A percentile compares a stretch with the other conserved stretches of the same genome.
These are phyloP conservation scores for Cantharis rustica DNA, from an alignment of 2,888 invertebrate genomes.

Conservation along the genomic window DNA sequence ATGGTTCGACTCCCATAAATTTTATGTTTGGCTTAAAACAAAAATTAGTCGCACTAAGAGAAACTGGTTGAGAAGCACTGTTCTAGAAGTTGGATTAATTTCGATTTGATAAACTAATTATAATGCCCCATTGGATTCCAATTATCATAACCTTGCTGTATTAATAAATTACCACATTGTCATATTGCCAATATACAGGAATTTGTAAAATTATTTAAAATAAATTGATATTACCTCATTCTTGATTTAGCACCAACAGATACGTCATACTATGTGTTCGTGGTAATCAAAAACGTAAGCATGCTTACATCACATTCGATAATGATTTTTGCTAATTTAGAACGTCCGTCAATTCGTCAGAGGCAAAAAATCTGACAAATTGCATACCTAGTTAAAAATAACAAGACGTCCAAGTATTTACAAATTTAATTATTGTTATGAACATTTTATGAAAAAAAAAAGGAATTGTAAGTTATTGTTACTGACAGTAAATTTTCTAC, in stretches of 20 bases:
- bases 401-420: not conserved
- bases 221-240: not conserved
- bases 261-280: not conserved
- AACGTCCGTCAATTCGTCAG: not conserved
- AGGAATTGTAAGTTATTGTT: too few species aligned
- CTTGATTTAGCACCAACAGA: not conserved
- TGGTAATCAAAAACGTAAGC: not conserved
- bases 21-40: too few species aligned
- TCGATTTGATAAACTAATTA: too few species aligned
- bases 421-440: too few species aligned
- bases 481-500: not conserved
- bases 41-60: too few species aligned
- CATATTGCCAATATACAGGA: not conserved
- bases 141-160: not conserved
- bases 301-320: not conserved
- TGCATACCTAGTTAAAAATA: not conserved
- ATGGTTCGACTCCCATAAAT: too few species aligned
- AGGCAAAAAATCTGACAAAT: not conserved
- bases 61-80: too few species aligned
- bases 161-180: not conserved
- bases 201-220: not conserved
- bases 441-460: too few species aligned
- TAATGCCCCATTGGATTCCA: too few species aligned
- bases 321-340: not conserved
- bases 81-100: too few species aligned